Percentiles rank a stretch among this genome's conserved stretches.
phyloP scores from a whole-genome alignment of 2,888 invertebrate genomes.

The Tetheella fluctuosa region DNA sequence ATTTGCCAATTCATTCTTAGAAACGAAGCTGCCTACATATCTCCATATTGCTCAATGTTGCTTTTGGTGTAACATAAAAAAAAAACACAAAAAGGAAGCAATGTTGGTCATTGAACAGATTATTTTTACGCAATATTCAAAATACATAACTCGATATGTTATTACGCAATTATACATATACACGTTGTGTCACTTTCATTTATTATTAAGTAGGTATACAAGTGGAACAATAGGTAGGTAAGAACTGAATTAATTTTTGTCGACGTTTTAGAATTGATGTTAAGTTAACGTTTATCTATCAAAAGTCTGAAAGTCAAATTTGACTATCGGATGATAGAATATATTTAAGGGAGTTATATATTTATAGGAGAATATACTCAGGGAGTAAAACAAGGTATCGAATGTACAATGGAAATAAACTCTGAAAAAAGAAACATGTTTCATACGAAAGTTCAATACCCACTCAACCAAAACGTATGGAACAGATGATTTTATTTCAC shows the following conservation, averaged over 20 bases:
- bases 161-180: constrained; percentile 2
- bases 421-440: too few relatives aligned
- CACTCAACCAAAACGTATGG: too few relatives aligned
- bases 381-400: too few relatives aligned
- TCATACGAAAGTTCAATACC: too few relatives aligned
- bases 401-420: too few relatives aligned
- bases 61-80: constrained; percentile 3
- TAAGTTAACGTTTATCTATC: background rate
- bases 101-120: constrained; percentile 9
- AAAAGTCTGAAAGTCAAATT: background rate
- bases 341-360: too few relatives aligned
- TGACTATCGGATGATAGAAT: background rate
- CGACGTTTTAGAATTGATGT: background rate
- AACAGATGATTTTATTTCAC: too few relatives aligned
- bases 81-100: constrained; percentile 3
- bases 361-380: too few relatives aligned
- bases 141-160: constrained; percentile 7
- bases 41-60: background rate
- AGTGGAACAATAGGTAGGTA: background rate
- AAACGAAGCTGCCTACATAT: background rate
- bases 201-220: background rate
- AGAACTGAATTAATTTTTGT: background rate
- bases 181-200: constrained; percentile 1
- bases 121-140: constrained; percentile 6
- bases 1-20: constrained; percentile 6